These are phyloP conservation scores for Tenthredo livida DNA, from an alignment of 2,888 invertebrate species.

Conservation along the genomic window DNA sequence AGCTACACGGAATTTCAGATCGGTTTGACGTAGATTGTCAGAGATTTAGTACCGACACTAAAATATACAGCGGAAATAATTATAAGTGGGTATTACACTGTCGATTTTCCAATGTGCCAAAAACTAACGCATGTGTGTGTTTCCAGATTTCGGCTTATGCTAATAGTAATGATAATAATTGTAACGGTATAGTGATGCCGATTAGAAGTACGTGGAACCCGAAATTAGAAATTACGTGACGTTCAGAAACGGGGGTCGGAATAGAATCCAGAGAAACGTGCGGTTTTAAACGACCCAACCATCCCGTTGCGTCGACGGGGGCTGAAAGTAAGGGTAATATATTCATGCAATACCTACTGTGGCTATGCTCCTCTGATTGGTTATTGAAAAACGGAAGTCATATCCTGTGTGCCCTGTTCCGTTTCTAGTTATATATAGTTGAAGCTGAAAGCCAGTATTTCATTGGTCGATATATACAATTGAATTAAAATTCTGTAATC, in stretches of 20 bases:
- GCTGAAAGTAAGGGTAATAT: slow-evolving; percentile 33
- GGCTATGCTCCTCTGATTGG: slow-evolving; percentile 39
- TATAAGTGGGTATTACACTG: neutral
- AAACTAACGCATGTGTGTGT: neutral
- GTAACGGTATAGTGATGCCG: neutral
- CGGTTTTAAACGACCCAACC: slow-evolving; percentile 44
- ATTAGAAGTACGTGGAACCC: slow-evolving; percentile 1
- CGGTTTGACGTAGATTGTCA: neutral
- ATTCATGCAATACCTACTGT: slow-evolving; percentile 34
- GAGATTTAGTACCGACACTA: neutral
- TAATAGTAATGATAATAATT: neutral
- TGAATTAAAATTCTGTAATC: neutral
- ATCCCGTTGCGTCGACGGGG: slow-evolving; percentile 12
- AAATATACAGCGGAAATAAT: no score
- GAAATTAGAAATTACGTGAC: slow-evolving; percentile 18
- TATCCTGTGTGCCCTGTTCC: slow-evolving; percentile 18
- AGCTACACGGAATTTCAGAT: neutral
- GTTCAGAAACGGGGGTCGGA: slow-evolving; percentile 23
- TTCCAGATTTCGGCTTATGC: neutral
- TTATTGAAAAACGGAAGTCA: slow-evolving; percentile 44
- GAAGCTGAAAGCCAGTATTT: slow-evolving; percentile 1
- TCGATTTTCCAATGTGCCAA: neutral
- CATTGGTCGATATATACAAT: neutral
- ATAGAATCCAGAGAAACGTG: slow-evolving; percentile 31
- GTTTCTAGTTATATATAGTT: neutral